Evolutionary conservation across 1,140 invertebrate species (phyloP).

Genomic region (Amphibalanus amphitrite): DNA sequence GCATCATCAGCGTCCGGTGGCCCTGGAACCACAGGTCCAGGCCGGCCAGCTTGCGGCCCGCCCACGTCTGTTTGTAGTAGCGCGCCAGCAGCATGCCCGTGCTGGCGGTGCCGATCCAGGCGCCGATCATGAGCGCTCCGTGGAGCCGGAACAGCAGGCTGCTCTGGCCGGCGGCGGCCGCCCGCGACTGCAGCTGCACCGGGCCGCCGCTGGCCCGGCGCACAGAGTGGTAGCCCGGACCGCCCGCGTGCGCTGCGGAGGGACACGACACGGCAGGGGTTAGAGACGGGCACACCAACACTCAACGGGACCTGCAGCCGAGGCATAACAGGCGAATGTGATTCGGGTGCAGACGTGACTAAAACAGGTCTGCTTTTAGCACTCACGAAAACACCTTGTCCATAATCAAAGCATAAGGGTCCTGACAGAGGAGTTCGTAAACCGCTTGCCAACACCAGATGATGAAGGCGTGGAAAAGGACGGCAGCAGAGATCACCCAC

Average conservation of each 20-base stretch:
- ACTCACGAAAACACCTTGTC: too few species aligned
- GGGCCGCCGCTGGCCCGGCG: constrained; percentile 44
- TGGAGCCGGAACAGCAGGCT: constrained; percentile 55
- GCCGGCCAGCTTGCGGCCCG: constrained; percentile 53
- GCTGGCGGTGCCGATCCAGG: constrained; percentile 80
- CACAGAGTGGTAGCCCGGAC: constrained; percentile 39
- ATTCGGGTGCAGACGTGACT: background rate
- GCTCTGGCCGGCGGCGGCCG: constrained; percentile 37
- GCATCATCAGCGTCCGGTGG: background rate
- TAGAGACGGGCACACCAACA: background rate
- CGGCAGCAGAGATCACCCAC: too few species aligned
- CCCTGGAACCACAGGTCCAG: constrained; percentile 79
- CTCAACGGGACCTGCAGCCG: constrained; percentile 7
- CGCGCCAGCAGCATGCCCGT: constrained; percentile 73
- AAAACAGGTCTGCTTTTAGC: too few species aligned
- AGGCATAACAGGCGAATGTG: constrained; percentile 24
- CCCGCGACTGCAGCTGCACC: constrained; percentile 14
- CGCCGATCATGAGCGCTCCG: constrained; percentile 71
- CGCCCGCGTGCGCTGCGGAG: constrained; percentile 36
- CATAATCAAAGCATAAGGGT: too few species aligned
- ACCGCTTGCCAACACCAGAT: too few species aligned
- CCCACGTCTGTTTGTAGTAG: constrained; percentile 83
- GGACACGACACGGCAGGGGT: too few species aligned
- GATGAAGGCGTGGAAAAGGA: too few species aligned
- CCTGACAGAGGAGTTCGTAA: too few species aligned